Base-by-base conservation (phyloP, 92 coral and sea anemone species). In the Ricordea florida region DNA sequence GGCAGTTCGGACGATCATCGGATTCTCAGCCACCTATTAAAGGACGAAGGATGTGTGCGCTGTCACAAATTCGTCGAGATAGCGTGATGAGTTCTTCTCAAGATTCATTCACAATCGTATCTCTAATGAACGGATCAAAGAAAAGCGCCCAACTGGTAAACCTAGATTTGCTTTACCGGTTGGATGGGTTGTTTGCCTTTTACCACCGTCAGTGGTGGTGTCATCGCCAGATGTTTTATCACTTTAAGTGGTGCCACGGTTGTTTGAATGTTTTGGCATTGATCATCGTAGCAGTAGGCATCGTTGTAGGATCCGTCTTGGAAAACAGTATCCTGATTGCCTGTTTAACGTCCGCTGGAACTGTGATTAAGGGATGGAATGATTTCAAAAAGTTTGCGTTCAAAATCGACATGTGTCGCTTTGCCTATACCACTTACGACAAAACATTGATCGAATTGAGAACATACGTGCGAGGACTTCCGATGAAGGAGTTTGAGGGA, bases 161-260 rank as follows among this genome's bases (percentile, higher is more conserved):
- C n/a, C n/a, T n/a, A n/a, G n/a, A n/a, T n/a, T n/a, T n/a, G 82
- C 78, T 48, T 13, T 15, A 18, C 2, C 61, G 48, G n/a, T 50
- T 68, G 58, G 73, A 65, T 28, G 41, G 16, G 0, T 28, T 56
- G 62, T 68, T 10, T 68, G 76, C 74, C 30, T 48, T 16, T 18
- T 69, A 69, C 26, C 77, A 69, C 3, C 50, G 31, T 20, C 69
- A 62, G 6, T 36, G 48, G 68, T 73, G 48, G 80, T 58, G 80
- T 57, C 58, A 41, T 29, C 41, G 72, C 1, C 62, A 43, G 6
- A 66, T 60, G 48, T 74, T 44, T 62, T 24, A 29, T 5, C 46
- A 15, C 5, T 57, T 46, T 6, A 59, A 73, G 23, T 22, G 30
- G 0, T 20, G 14, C 1, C 58, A 58, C n/a, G 14, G n/a, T 0